Evolutionary conservation across 2,797 vertebrate species (phyloP), one percentile per base, ranked within the genome.

Genomic region (Fundulus diaphanus): DNA sequence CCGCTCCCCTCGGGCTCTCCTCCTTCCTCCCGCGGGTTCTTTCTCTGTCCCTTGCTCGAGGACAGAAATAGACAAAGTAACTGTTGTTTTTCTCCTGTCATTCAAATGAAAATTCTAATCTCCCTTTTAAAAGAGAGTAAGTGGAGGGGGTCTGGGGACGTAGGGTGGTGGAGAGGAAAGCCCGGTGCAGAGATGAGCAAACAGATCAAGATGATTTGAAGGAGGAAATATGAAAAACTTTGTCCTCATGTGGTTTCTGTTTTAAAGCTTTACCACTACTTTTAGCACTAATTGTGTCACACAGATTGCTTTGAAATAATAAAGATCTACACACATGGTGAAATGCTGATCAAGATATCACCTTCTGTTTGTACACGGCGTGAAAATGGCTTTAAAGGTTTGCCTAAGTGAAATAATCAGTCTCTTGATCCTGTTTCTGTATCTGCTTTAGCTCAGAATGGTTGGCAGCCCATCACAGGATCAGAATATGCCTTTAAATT

Each of bases 31-130:
- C 74, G 72, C 73, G 1, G 71, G 46, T 79, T 83, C 76, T 84
- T 71, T 88, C 84, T 87, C 73, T 69, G 76, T 81, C 79, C 74
- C 75, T 70, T 72, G 68, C 86, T 94, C 80, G 91, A 70, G 77
- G 91, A 93, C 84, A 87, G 90, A 95, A 95, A 94, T 92, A 93
- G 95, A 96, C 95, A 94, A 95, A 96, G 94, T 96, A 96, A 96
- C 94, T 96, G 94, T 96, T 97, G 95, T 97, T 97, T 97, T 94
- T 95, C 95, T 96, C 93, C 94, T 94, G 91, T 94, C 95, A 97
- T 98, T 98, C 96, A 96, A 92, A 97, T 98, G 96, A 96, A 97
- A 98, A 98, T 97, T 96, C 96, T 96, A 96, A 97, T 98, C 96
- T 96, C 94, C 93, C 93, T 95, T n/a, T 94, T 91, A 84, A 90